Conservation (phyloP, 2,797 vertebrate species). For the Anas georgica region DNA sequence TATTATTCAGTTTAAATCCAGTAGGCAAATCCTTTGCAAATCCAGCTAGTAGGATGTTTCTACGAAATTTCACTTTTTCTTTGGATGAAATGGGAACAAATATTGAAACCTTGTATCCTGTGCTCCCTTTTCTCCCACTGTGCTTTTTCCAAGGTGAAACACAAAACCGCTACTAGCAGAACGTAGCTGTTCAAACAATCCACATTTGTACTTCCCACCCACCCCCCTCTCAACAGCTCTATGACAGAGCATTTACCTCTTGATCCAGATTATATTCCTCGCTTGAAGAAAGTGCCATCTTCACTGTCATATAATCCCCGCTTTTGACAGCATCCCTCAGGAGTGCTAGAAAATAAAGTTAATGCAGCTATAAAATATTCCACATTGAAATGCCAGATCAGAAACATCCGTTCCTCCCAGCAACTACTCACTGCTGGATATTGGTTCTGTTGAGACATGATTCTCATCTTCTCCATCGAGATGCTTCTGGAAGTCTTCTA, state of each 20-base stretch:
- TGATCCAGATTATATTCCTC: constrained; percentile 96
- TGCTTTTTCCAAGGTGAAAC: neutral
- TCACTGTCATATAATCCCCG: constrained; percentile 94
- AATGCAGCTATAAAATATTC: neutral
- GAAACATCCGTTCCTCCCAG: neutral
- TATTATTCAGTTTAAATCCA: neutral
- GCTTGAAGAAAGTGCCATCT: constrained; percentile 92
- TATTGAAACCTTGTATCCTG: neutral
- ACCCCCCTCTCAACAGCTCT: neutral
- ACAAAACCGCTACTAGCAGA: neutral
- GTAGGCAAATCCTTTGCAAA: neutral
- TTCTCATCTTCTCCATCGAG: constrained; percentile 92
- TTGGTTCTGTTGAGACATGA: constrained; percentile 74
- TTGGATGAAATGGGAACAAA: neutral
- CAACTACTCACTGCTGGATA: constrained; percentile 88
- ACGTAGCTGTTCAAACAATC: neutral
- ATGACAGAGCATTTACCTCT: constrained; percentile 81
- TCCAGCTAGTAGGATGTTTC: neutral
- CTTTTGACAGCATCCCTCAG: constrained; percentile 96
- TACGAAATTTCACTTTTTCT: neutral
- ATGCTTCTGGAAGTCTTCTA: constrained; percentile 97
- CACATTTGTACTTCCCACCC: neutral
- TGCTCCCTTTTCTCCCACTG: neutral
- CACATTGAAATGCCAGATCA: neutral
- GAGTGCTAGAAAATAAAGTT: constrained; percentile 77